phyloP scores from a whole-genome alignment of 2,113 vertebrate species.

The Seriola aureovittata region DNA sequence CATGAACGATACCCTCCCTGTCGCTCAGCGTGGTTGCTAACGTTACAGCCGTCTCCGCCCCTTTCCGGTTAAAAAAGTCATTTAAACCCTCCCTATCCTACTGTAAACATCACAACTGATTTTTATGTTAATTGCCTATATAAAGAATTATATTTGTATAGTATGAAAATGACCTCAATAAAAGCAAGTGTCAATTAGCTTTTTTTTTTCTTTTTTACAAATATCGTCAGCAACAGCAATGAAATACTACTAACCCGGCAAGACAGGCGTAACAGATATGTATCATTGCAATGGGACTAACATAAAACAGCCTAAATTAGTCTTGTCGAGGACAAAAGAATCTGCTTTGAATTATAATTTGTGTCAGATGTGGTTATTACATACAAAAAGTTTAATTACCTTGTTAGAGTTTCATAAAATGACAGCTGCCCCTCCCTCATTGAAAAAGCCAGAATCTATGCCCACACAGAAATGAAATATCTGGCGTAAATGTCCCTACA shows the following conservation, averaged over 20 bases:
- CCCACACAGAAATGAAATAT: too few relatives aligned
- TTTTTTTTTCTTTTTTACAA: neutral
- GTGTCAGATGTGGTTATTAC: too few relatives aligned
- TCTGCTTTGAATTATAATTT: neutral
- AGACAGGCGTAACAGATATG: neutral
- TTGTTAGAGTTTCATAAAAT: too few relatives aligned
- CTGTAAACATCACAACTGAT: slow-evolving; percentile 7
- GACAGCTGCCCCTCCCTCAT: too few relatives aligned
- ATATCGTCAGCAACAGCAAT: neutral
- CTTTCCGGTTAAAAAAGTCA: slow-evolving; percentile 61
- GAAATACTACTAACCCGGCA: too few relatives aligned
- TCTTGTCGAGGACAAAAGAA: neutral
- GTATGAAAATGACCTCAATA: too few relatives aligned
- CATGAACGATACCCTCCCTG: slow-evolving; percentile 38
- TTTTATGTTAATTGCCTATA: neutral
- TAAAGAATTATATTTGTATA: neutral
- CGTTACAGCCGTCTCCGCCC: slow-evolving; percentile 74
- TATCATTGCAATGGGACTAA: too few relatives aligned
- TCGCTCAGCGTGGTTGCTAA: slow-evolving; percentile 79
- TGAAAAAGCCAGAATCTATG: too few relatives aligned
- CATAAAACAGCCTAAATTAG: neutral
- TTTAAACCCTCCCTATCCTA: neutral
- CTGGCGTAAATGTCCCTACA: too few relatives aligned
- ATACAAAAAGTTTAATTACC: too few relatives aligned
- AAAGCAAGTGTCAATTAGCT: neutral